Conservation (phyloP, 2,888 invertebrate genomes). For the Trimorus sp. region DNA sequence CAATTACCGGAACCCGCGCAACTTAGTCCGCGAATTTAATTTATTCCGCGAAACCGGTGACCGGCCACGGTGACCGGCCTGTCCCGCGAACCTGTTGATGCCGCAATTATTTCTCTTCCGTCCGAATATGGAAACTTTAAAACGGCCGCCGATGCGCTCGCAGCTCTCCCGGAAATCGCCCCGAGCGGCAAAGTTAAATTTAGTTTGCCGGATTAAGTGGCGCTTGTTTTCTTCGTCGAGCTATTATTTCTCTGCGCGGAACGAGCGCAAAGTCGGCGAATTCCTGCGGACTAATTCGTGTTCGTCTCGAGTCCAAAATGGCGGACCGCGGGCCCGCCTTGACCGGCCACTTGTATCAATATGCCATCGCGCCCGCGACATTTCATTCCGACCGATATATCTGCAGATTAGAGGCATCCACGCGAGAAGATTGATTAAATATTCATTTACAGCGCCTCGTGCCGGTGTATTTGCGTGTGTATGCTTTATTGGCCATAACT, state of each 20-base stretch:
- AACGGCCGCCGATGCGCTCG: conserved; percentile 45
- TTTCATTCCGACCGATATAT: conserved; percentile 67
- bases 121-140: conserved; percentile 47
- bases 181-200: too few species aligned
- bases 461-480: conserved; percentile 74
- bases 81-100: conserved; percentile 41
- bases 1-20: too few species aligned
- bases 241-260: too few species aligned
- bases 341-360: conserved; percentile 45
- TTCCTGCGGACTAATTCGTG: too few species aligned
- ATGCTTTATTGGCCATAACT: conserved; percentile 79
- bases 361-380: conserved; percentile 55
- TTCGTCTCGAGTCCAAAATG: conserved; percentile 19
- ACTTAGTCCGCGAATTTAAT: not conserved
- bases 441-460: conserved; percentile 76
- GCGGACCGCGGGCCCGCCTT: conserved; percentile 25
- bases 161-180: not conserved
- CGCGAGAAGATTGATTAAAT: conserved; percentile 79
- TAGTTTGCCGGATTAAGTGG: too few species aligned
- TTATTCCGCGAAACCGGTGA: not conserved
- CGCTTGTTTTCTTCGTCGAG: too few species aligned
- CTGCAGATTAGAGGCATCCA: conserved; percentile 76
- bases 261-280: too few species aligned
- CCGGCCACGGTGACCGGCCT: too few species aligned
- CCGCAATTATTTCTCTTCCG: conserved; percentile 41